Evolutionary conservation across 2,888 invertebrate species (phyloP).

Genomic region (Abrostola triplasia): DNA sequence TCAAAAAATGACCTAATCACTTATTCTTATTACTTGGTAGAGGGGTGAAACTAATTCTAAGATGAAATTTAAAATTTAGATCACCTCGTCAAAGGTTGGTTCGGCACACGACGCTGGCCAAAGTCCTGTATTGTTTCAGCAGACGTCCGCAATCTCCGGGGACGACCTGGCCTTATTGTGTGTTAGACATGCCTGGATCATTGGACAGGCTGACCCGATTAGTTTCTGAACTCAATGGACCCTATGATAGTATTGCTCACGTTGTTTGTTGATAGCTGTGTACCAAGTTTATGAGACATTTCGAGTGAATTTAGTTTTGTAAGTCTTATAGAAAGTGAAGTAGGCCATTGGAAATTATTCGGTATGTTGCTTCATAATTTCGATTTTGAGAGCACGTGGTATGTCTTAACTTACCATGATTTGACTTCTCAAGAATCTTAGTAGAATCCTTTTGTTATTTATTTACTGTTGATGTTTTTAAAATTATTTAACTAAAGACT

Average conservation of each 20-base stretch:
- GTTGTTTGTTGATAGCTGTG: slow-evolving; percentile 35
- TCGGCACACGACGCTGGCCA: slow-evolving; percentile 46
- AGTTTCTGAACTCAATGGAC: slow-evolving; percentile 59
- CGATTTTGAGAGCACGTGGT: too few relatives aligned
- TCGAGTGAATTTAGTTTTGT: not conserved
- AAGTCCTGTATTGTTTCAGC: slow-evolving; percentile 61
- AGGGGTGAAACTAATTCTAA: not conserved
- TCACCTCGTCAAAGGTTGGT: slow-evolving; percentile 29
- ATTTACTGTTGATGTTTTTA: too few relatives aligned
- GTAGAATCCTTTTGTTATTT: too few relatives aligned
- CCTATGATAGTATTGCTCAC: slow-evolving; percentile 29
- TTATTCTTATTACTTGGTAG: not conserved
- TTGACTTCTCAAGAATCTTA: too few relatives aligned
- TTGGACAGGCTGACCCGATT: slow-evolving; percentile 60
- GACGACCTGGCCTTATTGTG: slow-evolving; percentile 63
- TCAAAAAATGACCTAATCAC: not conserved
- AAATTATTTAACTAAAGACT: too few relatives aligned
- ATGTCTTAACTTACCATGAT: too few relatives aligned
- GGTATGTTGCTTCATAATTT: too few relatives aligned
- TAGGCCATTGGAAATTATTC: too few relatives aligned
- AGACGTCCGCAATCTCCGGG: slow-evolving; percentile 58
- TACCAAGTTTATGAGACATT: slow-evolving; percentile 16
- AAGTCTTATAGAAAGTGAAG: too few relatives aligned
- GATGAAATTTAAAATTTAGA: slow-evolving; percentile 23
- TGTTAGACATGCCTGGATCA: slow-evolving; percentile 58